Evolutionary conservation across 2,113 vertebrate species (phyloP).

Genomic region (Haemorhous mexicanus): DNA sequence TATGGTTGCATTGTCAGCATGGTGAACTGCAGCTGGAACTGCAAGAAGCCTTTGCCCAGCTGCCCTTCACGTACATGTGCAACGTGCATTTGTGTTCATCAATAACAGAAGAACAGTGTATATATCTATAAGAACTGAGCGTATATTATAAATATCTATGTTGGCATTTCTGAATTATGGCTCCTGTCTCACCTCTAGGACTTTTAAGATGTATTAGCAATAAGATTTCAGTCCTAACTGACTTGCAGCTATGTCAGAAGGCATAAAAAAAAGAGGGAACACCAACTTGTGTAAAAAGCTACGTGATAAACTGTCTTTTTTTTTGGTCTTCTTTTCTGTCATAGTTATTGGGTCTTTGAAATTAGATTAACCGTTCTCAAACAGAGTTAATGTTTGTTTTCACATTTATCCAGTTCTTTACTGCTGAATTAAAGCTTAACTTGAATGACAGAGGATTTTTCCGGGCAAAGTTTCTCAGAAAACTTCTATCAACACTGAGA

Average conservation of each 20-base stretch:
- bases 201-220: not conserved
- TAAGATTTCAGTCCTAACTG: not conserved
- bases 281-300: not conserved
- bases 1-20: not conserved
- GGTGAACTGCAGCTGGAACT: not conserved
- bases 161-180: not conserved
- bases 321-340: not conserved
- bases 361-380: not conserved
- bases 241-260: not conserved
- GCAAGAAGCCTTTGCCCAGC: not conserved
- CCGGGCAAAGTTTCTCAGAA: not conserved
- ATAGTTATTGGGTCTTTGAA: not conserved
- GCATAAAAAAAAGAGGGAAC: not conserved
- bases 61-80: rapidly evolving
- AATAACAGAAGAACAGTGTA: not conserved
- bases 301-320: not conserved
- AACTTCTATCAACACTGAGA: not conserved
- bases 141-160: not conserved
- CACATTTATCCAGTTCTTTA: not conserved
- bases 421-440: not conserved
- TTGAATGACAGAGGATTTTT: not conserved
- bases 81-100: not conserved
- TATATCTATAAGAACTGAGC: not conserved
- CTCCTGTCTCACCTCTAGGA: not conserved
- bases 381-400: not conserved